Conservation (phyloP, 2,797 vertebrate genomes). For the Amblyraja radiata region DNA sequence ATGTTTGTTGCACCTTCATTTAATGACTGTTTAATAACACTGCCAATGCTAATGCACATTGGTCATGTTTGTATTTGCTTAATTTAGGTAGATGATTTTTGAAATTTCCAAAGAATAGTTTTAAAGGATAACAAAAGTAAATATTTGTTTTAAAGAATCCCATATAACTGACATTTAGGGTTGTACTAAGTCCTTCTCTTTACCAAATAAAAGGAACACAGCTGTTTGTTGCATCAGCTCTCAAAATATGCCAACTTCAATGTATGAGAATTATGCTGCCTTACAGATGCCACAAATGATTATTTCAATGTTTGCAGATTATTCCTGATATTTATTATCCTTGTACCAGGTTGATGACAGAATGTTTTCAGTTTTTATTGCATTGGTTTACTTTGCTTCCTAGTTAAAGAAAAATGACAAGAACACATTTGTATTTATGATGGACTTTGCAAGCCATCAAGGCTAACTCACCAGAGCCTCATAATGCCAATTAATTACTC, state of each 20-base stretch:
- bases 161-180: constrained; percentile 73
- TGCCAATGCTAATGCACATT: constrained; percentile 48
- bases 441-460: not conserved
- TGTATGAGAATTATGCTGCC: not conserved
- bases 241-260: not conserved
- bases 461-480: not conserved
- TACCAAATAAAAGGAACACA: constrained; percentile 57
- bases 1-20: constrained; percentile 57
- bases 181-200: constrained; percentile 64
- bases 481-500: not conserved
- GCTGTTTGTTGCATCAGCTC: not conserved
- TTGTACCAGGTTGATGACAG: not conserved
- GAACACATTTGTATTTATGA: not conserved
- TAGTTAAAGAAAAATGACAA: not conserved
- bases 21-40: constrained; percentile 50
- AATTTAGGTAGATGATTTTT: constrained; percentile 51
- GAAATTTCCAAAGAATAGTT: constrained; percentile 51
- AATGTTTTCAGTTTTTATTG: not conserved
- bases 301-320: not conserved
- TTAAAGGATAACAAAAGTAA: constrained; percentile 62
- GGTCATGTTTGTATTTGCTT: constrained; percentile 50
- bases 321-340: not conserved
- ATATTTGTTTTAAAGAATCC: constrained; percentile 53
- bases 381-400: not conserved
- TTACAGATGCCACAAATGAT: too few species aligned